A percentile compares a stretch with the other conserved stretches of the same genome.
Evolutionary conservation across 2,797 vertebrate species (phyloP).

Genomic region (Antrozous pallidus): DNA sequence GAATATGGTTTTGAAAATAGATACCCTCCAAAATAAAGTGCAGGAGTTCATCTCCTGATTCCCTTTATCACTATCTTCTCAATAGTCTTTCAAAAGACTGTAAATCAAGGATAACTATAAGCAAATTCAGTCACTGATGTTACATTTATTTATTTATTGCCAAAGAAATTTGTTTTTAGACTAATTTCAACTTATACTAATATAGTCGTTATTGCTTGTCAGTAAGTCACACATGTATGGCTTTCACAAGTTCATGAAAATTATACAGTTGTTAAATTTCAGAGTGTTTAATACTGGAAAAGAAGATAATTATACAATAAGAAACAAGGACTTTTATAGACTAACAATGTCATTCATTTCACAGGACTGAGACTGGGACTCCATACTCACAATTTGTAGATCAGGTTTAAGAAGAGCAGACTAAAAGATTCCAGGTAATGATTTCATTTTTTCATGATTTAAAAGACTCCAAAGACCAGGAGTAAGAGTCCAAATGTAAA

Average conservation of each 20-base stretch:
- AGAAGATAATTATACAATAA: background rate
- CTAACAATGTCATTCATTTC: constrained; percentile 32
- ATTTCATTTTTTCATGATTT: background rate
- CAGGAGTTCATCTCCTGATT: background rate
- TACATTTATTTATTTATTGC: constrained; percentile 33
- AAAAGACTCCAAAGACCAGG: background rate
- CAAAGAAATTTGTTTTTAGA: constrained; percentile 56
- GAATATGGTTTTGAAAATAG: background rate
- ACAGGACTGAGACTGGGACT: background rate
- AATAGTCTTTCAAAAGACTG: constrained; percentile 10
- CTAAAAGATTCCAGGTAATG: background rate
- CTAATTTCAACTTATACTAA: constrained; percentile 35
- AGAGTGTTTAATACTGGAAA: background rate
- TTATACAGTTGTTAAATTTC: constrained; percentile 42
- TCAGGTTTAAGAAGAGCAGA: background rate
- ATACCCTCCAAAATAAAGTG: background rate
- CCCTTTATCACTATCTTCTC: background rate
- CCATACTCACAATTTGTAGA: background rate
- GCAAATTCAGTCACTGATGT: background rate
- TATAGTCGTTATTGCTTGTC: constrained; percentile 29
- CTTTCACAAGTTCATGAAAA: constrained; percentile 44
- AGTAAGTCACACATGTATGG: constrained; percentile 7
- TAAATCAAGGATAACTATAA: constrained; percentile 42
- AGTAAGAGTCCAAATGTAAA: background rate
- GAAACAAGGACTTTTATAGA: background rate